phyloP scores from a whole-genome alignment of 2,113 vertebrate species.

The Rhinolophus ferrumequinum region DNA sequence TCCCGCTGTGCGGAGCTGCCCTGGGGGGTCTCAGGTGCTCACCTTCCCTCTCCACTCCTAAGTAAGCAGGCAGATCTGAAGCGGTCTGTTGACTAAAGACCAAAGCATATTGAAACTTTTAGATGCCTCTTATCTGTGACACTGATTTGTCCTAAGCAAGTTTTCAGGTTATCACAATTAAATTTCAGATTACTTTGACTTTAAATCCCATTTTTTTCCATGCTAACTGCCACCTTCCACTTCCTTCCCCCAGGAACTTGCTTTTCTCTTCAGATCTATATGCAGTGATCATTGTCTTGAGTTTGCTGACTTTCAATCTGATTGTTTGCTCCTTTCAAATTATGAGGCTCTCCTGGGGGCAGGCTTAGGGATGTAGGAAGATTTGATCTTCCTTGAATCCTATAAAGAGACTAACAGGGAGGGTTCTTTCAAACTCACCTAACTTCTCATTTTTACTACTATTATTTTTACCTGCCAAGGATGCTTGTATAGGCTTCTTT shows the following conservation, averaged over 20 bases:
- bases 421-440: not conserved
- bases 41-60: not conserved
- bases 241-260: not conserved
- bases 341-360: not conserved
- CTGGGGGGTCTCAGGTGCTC: not conserved
- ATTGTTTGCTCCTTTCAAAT: not conserved
- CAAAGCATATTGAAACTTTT: slow-evolving; percentile 19
- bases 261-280: not conserved
- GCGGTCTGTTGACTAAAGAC: not conserved
- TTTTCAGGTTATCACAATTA: not conserved
- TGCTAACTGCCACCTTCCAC: fast-evolving
- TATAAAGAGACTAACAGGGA: not conserved
- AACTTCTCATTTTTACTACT: not conserved
- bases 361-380: not conserved
- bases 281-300: not conserved
- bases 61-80: not conserved
- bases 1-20: not conserved
- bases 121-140: not conserved
- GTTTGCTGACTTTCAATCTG: not conserved
- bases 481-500: not conserved
- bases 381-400: not conserved
- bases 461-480: not conserved
- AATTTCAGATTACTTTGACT: not conserved
- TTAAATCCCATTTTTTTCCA: not conserved
- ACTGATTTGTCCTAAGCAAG: not conserved